Conservation (phyloP, 2,888 invertebrate species). For the Autographa pulchrina region DNA sequence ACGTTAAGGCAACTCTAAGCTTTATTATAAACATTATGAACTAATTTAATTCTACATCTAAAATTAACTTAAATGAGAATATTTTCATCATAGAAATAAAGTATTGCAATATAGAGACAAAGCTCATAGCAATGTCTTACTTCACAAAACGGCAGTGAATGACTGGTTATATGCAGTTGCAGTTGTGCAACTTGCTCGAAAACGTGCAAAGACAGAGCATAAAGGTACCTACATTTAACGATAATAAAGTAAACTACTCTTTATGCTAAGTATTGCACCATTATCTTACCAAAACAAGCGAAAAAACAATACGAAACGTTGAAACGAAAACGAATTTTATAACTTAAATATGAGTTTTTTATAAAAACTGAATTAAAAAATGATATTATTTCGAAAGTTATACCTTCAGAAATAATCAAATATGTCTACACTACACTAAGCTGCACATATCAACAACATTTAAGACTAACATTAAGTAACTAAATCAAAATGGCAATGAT, state of each 20-base stretch:
- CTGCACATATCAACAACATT: constrained; percentile 65
- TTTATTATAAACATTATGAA: constrained; percentile 43
- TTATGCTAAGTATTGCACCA: constrained; percentile 79
- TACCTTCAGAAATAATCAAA: constrained; percentile 66
- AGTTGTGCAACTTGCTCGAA: constrained; percentile 57
- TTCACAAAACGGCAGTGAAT: constrained; percentile 82
- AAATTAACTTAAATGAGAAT: constrained; percentile 71
- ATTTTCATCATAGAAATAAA: constrained; percentile 70
- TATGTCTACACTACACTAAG: constrained; percentile 60
- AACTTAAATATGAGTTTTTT: constrained; percentile 61
- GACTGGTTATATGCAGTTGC: constrained; percentile 79
- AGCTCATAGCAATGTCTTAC: constrained; percentile 79
- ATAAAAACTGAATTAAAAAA: constrained; percentile 60
- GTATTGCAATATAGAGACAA: constrained; percentile 75
- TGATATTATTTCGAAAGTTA: constrained; percentile 69
- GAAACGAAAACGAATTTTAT: constrained; percentile 40
- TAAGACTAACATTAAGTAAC: constrained; percentile 69
- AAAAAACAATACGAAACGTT: constrained; percentile 45
- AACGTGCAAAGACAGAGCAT: constrained; percentile 67
- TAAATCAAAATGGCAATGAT: constrained; percentile 82
- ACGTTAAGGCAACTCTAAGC: constrained; percentile 62
- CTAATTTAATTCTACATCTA: constrained; percentile 54
- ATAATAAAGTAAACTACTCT: constrained; percentile 49
- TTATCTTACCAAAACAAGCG: constrained; percentile 55
- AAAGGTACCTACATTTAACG: constrained; percentile 59